Conservation (phyloP, 2,888 invertebrate species). For the Acheta domesticus region DNA sequence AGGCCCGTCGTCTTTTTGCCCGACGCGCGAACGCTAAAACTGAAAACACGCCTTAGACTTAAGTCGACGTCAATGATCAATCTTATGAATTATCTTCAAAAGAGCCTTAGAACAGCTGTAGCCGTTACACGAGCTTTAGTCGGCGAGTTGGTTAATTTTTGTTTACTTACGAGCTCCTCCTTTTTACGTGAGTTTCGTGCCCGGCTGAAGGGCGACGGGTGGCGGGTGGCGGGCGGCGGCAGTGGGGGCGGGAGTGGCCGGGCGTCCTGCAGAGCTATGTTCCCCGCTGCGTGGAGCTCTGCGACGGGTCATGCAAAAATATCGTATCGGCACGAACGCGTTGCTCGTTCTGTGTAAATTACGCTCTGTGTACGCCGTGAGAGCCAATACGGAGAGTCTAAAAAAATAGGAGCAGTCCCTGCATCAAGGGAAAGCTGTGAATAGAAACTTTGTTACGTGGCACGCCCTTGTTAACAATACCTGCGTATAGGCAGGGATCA, state of each 20-base stretch:
- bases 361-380: too few species aligned
- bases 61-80: slow-evolving; percentile 18
- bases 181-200: neutral
- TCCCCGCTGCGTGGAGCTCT: too few species aligned
- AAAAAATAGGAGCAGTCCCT: neutral
- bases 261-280: too few species aligned
- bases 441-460: neutral
- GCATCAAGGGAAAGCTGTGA: too few species aligned
- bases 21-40: slow-evolving; percentile 18
- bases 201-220: too few species aligned
- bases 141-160: slow-evolving; percentile 18
- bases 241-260: too few species aligned
- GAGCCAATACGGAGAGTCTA: neutral
- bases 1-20: neutral
- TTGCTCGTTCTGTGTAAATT: too few species aligned
- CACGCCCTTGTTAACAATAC: neutral
- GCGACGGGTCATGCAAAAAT: too few species aligned
- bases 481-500: slow-evolving; percentile 11
- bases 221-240: too few species aligned
- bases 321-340: too few species aligned
- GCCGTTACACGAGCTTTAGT: neutral
- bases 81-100: slow-evolving; percentile 18
- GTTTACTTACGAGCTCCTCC: neutral
- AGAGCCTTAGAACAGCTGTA: slow-evolving; percentile 2
- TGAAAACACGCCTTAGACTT: slow-evolving; percentile 3